Percentiles rank a stretch among this genome's conserved stretches.
Evolutionary conservation across 1,140 invertebrate genomes (phyloP).

Genomic region (Drosophila grimshawi): DNA sequence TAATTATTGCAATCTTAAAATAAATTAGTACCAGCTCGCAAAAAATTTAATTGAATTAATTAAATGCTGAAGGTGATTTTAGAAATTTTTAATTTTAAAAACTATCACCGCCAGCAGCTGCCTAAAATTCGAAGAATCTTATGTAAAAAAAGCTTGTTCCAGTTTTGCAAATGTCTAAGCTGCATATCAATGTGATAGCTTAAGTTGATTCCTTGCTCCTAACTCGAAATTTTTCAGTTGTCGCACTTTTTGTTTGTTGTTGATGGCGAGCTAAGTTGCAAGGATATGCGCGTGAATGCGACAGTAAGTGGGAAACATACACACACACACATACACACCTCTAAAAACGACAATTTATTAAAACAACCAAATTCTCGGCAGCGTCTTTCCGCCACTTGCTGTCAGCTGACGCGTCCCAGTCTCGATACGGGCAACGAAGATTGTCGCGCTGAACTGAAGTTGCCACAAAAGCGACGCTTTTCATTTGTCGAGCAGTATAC

Average conservation of each 20-base stretch:
- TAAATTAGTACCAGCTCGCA: no score
- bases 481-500: slow-evolving; percentile 56
- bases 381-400: slow-evolving; percentile 56
- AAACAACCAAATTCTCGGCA: not conserved
- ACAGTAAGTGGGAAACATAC: slow-evolving; percentile 46
- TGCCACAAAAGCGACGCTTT: slow-evolving; percentile 39
- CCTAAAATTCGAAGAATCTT: no score
- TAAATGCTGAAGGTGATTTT: no score
- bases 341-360: not conserved
- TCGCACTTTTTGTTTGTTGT: slow-evolving; percentile 2
- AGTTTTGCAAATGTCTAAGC: not conserved
- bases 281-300: slow-evolving; percentile 29
- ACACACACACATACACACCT: not conserved
- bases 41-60: no score
- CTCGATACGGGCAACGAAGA: slow-evolving; percentile 51
- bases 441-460: slow-evolving; percentile 37
- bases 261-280: slow-evolving; percentile 41
- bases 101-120: no score
- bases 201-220: not conserved
- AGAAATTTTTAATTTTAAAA: no score
- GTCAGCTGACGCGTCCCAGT: slow-evolving; percentile 55
- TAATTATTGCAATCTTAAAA: no score
- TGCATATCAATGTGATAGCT: not conserved
- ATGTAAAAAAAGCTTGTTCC: not conserved
- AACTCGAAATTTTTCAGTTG: slow-evolving; percentile 18